Percentiles rank a stretch among this genome's conserved stretches.
Evolutionary conservation across 2,888 invertebrate species (phyloP).

Genomic region (Troides oblongomaculatus): DNA sequence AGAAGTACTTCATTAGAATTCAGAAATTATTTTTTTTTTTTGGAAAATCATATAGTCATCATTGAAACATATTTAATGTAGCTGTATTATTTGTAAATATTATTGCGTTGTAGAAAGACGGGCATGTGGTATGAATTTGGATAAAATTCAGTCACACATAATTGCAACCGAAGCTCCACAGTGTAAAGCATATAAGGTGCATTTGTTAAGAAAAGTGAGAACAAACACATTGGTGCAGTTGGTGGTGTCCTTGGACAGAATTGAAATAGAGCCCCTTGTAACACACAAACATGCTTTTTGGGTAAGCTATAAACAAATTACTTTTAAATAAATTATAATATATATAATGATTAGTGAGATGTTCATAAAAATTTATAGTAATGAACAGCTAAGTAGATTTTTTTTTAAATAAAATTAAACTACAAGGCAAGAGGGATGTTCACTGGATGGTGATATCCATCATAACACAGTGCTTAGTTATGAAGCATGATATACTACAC

Average conservation of each 20-base stretch:
- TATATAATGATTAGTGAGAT: no score
- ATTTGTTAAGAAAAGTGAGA: slow-evolving; percentile 88
- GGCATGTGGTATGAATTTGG: slow-evolving; percentile 72
- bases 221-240: slow-evolving; percentile 91
- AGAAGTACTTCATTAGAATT: no score
- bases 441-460: no score
- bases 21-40: no score
- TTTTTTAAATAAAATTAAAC: no score
- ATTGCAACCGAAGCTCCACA: slow-evolving; percentile 92
- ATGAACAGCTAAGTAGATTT: no score
- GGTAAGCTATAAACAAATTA: slow-evolving; percentile 48
- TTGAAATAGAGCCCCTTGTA: slow-evolving; percentile 93
- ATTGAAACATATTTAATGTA: no score
- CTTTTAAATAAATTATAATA: slow-evolving; percentile 5
- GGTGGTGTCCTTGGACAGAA: slow-evolving; percentile 93
- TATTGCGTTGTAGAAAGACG: slow-evolving; percentile 42
- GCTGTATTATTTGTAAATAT: slow-evolving; percentile 2
- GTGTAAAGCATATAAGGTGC: slow-evolving; percentile 90
- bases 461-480: no score
- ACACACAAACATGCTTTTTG: slow-evolving; percentile 83
- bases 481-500: no score
- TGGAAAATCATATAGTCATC: no score
- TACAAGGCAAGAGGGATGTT: no score
- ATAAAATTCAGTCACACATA: slow-evolving; percentile 83
- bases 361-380: no score